phyloP scores from a whole-genome alignment of 2,797 vertebrate genomes.

The Carapus acus region DNA sequence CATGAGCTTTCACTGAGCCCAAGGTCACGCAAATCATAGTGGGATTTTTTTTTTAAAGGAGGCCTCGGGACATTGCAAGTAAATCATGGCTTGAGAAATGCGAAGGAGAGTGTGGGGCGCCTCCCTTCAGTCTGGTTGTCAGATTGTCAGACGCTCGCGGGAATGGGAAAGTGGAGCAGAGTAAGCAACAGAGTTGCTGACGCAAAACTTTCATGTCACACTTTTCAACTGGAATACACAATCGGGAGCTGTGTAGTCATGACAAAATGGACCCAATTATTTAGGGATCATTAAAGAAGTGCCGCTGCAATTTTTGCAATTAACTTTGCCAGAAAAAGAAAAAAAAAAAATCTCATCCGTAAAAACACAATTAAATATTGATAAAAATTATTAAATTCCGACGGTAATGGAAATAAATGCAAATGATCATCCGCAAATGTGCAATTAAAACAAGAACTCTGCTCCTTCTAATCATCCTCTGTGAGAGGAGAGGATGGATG shows the following conservation, averaged over 20 bases:
- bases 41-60: no score
- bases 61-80: constrained; percentile 23
- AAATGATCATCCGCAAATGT: no score
- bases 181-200: constrained; percentile 46
- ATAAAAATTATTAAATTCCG: no score
- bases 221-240: constrained; percentile 12
- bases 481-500: background rate
- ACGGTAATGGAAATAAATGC: no score
- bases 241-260: constrained; percentile 9
- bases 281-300: background rate
- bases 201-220: constrained; percentile 23
- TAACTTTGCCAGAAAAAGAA: no score
- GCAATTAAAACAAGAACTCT: background rate
- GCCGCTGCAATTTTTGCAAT: no score
- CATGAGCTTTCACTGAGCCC: constrained; percentile 1
- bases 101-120: constrained; percentile 19
- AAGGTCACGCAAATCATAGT: background rate
- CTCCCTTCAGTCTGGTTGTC: constrained; percentile 26
- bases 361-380: no score
- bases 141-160: constrained; percentile 31
- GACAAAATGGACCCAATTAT: constrained; percentile 3
- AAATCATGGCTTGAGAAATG: constrained; percentile 36
- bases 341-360: no score
- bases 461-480: constrained; percentile 1
- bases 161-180: constrained; percentile 40